A percentile compares a stretch with the other conserved stretches of the same genome.
Conservation (phyloP, 2,113 vertebrate species). For the Megaceryle torquata region DNA sequence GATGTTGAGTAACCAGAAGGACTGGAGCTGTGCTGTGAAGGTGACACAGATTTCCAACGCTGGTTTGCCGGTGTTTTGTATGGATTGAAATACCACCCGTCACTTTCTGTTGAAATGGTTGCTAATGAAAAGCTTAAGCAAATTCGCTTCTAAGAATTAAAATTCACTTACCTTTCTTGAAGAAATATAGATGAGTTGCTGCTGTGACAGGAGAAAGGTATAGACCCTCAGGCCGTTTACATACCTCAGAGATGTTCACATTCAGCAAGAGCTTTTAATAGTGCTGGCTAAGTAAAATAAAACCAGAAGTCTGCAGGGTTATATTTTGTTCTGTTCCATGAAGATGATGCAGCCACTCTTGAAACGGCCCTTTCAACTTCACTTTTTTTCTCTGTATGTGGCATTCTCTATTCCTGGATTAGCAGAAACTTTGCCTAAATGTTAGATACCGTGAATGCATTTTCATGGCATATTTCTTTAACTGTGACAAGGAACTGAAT, state of each 20-base stretch:
- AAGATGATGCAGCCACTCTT: background rate
- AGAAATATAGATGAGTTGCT: background rate
- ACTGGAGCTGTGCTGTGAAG: background rate
- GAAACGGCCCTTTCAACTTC: background rate
- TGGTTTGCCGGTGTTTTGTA: background rate
- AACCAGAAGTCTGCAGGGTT: background rate
- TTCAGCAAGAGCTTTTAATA: background rate
- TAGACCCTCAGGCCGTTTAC: background rate
- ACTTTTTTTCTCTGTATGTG: background rate
- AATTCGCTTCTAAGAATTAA: constrained; percentile 31
- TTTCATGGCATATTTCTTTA: background rate
- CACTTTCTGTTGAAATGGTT: background rate
- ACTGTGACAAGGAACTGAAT: background rate
- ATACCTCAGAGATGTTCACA: background rate
- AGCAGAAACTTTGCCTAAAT: background rate
- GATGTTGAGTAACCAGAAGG: background rate
- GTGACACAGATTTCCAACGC: constrained; percentile 12
- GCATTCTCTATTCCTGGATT: background rate
- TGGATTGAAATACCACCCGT: background rate
- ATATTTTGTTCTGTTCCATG: background rate
- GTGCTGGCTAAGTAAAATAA: background rate
- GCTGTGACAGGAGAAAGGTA: background rate
- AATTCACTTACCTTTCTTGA: background rate
- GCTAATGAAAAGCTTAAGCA: constrained; percentile 39
- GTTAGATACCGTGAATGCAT: background rate